Evolutionary conservation across 2,113 vertebrate genomes (phyloP), one percentile per base, ranked within the genome.

Genomic region (Madoqua kirkii): DNA sequence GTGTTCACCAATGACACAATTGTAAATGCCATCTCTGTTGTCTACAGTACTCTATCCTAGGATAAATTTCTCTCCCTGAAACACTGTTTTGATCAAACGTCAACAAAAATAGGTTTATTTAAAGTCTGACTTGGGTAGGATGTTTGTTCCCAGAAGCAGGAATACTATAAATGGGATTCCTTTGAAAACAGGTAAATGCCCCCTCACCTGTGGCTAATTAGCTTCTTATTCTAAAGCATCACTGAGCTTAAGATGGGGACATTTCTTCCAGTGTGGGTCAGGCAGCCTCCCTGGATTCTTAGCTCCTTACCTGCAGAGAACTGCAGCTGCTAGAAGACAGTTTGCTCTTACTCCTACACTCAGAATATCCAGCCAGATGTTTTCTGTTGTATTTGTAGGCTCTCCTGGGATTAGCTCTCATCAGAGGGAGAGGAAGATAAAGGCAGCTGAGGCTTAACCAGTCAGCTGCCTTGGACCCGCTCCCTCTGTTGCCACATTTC

Each of bases 281-380:
- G 74, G 84, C 21, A 82, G 52, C 40, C 74, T 64, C 71, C 52
- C 19, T 60, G 33, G 14, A 83, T 92, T 84, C 92, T 93, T 14
- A 74, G 81, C 31, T 15, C 17, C 54, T 96, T 98, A 94, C 96
- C 97, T 98, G 91, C 96, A 87, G 96, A 93, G 96, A 93, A 79
- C 89, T 55, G 52, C 93, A 92, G 97, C 98, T 98, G 96, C 95
- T 89, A 27, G 71, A 55, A 95, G 91, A 52, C 57, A 84, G 86
- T 84, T 82, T 79, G 82, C 52, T 95, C 87, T 94, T 64, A 52
- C 59, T 95, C 93, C 87, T 74, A 0, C 52, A 45, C 89, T 83
- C 50, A 16, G 52, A 95, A 94, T 95, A 96, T 89, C 87, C 78
- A 89, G 96, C 95, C 97, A 97, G 98, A 97, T 98, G 97, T 98